Base-by-base conservation (phyloP, 2,113 vertebrate genomes). In the Sapayoa aenigma region DNA sequence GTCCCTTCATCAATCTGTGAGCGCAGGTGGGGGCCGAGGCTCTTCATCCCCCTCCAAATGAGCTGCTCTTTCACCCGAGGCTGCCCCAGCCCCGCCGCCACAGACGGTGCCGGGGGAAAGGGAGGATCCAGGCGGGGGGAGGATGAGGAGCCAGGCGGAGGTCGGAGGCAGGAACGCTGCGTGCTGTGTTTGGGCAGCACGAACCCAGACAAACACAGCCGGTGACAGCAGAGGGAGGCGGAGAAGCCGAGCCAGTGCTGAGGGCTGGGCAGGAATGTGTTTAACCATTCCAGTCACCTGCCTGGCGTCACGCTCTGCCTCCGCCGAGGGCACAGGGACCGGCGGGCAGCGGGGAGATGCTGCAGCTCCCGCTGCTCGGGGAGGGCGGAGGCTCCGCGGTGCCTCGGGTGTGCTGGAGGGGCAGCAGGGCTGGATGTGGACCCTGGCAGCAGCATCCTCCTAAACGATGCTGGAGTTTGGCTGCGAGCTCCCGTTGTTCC, bases 201-300 rank as follows among this genome's bases (percentile, higher is more conserved):
- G 14, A 3, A 28, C 6, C 42, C 60, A 35, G 62, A 5, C 0
- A 1, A 60, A 52, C 0, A 20, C 59, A 9, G 63, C 19, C 58
- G 6, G 2, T 30, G 19, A 3, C 14, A 8, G 74, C 4, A 0
- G 19, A 41, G 66, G 58, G 87, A 82, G 71, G 79, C 1, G 28
- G 82, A n/a, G 82, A 44, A 84, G 76, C n/a, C 0, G 2, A 21
- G 69, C 12, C 23, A 0, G 5, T 0, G 9, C 1, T 8, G 21
- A 67, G 44, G 60, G 37, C 73, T 21, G 89, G 74, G 65, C 78
- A 66, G 50, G 86, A 8, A 44, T 1, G 60, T 65, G 68, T n/a
- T 96, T 68, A 89, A 73, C 95, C 90, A 89, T 95, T 83, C 90
- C 79, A 4, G 76, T 94, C 94, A 92, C 80, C 76, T 31, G 67